phyloP scores from a whole-genome alignment of 1,140 invertebrate genomes.

The Lamellibrachia luymesi region DNA sequence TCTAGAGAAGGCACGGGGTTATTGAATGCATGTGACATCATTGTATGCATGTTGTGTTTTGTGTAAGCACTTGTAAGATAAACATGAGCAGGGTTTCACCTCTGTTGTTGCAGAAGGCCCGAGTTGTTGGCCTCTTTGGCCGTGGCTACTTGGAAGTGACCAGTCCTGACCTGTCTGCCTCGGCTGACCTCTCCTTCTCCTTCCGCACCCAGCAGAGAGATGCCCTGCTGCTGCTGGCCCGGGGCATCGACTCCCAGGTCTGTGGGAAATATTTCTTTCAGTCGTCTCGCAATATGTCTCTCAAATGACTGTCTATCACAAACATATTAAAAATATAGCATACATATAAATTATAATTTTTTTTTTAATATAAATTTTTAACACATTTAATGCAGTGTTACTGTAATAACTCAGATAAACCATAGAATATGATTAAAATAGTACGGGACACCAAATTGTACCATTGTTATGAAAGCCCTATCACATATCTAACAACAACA shows the following conservation, averaged over 20 bases:
- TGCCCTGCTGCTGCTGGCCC: slow-evolving; percentile 68
- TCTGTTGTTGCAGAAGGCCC: slow-evolving; percentile 58
- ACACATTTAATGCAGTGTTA: no score
- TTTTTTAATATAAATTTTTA: no score
- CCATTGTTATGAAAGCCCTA: no score
- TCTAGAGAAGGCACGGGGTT: no score
- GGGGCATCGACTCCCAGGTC: neutral
- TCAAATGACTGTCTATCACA: no score
- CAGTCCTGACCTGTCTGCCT: slow-evolving; percentile 65
- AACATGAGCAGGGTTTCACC: neutral
- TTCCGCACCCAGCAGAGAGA: slow-evolving; percentile 72
- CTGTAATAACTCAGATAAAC: no score
- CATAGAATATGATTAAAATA: no score
- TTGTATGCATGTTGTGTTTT: neutral
- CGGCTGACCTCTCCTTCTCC: slow-evolving; percentile 69
- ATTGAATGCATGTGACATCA: neutral
- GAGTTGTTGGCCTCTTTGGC: slow-evolving; percentile 71
- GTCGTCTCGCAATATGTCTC: neutral
- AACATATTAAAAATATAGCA: no score
- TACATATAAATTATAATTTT: no score
- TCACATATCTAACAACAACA: no score
- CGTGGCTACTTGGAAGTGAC: slow-evolving; percentile 75
- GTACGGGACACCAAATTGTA: no score
- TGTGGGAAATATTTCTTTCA: slow-evolving; percentile 11
- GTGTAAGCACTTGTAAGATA: neutral